Conservation (phyloP, 2,113 vertebrate species). For the Eira barbara region DNA sequence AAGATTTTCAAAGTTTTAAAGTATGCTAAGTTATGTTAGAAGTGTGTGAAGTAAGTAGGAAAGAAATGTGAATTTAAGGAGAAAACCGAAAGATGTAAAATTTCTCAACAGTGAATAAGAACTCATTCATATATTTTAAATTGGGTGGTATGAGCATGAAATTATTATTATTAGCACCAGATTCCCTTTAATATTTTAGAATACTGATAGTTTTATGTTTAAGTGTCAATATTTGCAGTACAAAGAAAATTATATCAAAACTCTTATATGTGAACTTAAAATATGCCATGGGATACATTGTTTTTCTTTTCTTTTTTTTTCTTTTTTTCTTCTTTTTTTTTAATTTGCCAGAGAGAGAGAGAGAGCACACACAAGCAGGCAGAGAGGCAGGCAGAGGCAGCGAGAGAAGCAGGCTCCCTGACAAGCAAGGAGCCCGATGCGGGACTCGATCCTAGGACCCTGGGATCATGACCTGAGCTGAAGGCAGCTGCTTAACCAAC, state of each 20-base stretch:
- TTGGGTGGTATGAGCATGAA: neutral
- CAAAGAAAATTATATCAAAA: slow-evolving; percentile 21
- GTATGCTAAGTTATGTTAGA: slow-evolving; percentile 11
- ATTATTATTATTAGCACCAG: slow-evolving; percentile 35
- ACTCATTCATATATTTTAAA: slow-evolving; percentile 21
- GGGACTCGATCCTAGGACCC: too few species aligned
- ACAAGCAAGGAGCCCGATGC: too few species aligned
- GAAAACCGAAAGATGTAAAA: slow-evolving; percentile 2
- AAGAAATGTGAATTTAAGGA: slow-evolving; percentile 14
- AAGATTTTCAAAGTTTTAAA: slow-evolving; percentile 1
- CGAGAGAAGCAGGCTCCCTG: too few species aligned
- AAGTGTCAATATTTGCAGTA: slow-evolving; percentile 45
- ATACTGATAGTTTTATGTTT: slow-evolving; percentile 36
- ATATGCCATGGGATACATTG: neutral
- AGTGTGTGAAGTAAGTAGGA: neutral
- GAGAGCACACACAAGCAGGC: too few species aligned
- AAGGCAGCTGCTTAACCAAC: too few species aligned
- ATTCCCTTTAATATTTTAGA: slow-evolving; percentile 44
- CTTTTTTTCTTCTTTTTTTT: too few species aligned
- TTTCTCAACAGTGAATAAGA: neutral
- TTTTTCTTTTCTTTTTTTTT: neutral
- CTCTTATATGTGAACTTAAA: neutral
- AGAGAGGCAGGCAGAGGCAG: too few species aligned
- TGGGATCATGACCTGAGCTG: too few species aligned
- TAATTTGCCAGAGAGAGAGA: too few species aligned